Evolutionary conservation across 1,140 invertebrate genomes (phyloP).

Genomic region (Brachionus paranguensis): DNA sequence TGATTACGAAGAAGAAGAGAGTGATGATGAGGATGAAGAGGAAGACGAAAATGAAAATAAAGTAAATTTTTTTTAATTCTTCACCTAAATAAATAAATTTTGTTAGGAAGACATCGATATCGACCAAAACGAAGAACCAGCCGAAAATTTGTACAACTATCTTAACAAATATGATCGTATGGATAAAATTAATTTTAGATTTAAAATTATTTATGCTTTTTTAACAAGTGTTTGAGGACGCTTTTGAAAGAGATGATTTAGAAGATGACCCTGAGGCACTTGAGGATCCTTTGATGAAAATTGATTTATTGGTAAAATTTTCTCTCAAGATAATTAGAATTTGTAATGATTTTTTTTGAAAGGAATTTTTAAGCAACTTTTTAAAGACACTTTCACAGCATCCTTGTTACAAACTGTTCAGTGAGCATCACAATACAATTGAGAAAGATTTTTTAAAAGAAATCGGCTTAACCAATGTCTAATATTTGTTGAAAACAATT

Average conservation of each 20-base stretch:
- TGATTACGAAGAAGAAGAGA: slow-evolving; percentile 48
- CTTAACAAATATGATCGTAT: slow-evolving; percentile 31
- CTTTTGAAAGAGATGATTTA: slow-evolving; percentile 19
- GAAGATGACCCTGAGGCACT: slow-evolving; percentile 54
- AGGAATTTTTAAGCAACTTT: slow-evolving; percentile 53
- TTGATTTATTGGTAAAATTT: slow-evolving; percentile 48
- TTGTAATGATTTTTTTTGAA: slow-evolving; percentile 42
- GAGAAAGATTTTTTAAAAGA: slow-evolving; percentile 50
- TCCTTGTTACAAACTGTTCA: slow-evolving; percentile 50
- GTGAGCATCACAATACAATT: slow-evolving; percentile 49
- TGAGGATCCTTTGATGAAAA: slow-evolving; percentile 51
- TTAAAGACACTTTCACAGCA: slow-evolving; percentile 50
- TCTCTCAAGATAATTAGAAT: background rate
- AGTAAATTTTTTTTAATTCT: slow-evolving; percentile 28
- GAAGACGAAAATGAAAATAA: slow-evolving; percentile 46
- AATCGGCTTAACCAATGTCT: slow-evolving; percentile 44
- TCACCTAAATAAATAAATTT: background rate
- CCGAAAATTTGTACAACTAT: slow-evolving; percentile 44
- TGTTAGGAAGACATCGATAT: slow-evolving; percentile 37
- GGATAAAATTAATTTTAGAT: background rate
- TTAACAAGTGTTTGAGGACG: background rate
- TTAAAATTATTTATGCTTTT: background rate
- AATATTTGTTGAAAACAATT: background rate
- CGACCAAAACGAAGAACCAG: slow-evolving; percentile 41
- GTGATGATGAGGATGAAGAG: slow-evolving; percentile 46